A percentile compares a stretch with the other conserved stretches of the same genome.
phyloP scores from a whole-genome alignment of 2,888 invertebrate species.

The Hydrotaea diabolus region DNA sequence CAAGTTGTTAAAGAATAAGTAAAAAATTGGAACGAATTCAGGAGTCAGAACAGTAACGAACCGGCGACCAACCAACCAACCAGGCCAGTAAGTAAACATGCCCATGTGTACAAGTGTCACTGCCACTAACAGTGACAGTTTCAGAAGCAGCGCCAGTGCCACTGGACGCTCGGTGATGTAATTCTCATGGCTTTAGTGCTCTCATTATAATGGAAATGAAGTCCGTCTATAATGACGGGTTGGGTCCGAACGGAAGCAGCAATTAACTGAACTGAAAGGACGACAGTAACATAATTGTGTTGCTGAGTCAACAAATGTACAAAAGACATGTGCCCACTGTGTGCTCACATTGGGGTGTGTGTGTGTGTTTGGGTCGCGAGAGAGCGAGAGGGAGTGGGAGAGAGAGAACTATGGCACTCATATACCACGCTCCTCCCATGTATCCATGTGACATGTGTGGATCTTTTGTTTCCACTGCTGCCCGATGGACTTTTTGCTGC shows the following conservation, averaged over 20 bases:
- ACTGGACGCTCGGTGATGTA: conserved; percentile 11
- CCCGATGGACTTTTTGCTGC: conserved; percentile 27
- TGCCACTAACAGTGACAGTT: neutral
- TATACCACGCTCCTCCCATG: neutral
- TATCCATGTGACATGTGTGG: neutral
- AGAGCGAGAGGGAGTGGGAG: neutral
- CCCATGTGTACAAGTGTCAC: neutral
- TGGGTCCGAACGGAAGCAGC: conserved; percentile 51
- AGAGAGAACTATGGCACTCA: neutral
- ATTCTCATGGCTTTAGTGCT: conserved; percentile 37
- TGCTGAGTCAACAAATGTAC: conserved; percentile 50
- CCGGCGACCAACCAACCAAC: conserved; percentile 41
- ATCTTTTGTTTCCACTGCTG: conserved; percentile 31
- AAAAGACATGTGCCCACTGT: neutral
- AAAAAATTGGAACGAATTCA: conserved; percentile 30
- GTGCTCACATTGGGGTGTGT: neutral
- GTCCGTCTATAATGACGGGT: conserved; percentile 41
- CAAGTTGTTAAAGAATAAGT: conserved; percentile 42
- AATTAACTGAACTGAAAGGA: conserved; percentile 59
- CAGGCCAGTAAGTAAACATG: neutral
- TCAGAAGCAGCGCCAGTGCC: neutral
- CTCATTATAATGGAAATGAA: conserved; percentile 45
- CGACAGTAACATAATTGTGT: conserved; percentile 56
- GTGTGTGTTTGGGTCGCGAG: neutral
- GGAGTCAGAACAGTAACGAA: conserved; percentile 44